Conservation (phyloP, 2,797 vertebrate genomes). For the Mormyrus hasselquistii region DNA sequence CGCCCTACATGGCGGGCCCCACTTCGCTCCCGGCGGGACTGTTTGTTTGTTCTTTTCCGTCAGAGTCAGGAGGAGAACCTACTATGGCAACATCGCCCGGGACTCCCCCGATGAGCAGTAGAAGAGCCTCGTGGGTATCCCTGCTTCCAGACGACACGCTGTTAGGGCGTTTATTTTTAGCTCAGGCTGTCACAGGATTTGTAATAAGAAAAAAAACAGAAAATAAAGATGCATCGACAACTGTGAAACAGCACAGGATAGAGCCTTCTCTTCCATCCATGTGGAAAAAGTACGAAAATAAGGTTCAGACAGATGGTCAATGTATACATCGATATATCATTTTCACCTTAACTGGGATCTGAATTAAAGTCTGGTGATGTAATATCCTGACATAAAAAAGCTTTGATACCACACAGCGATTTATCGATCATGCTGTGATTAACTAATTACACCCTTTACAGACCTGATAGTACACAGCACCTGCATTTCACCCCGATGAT, state of each 20-base stretch:
- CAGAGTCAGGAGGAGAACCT: conserved; percentile 28
- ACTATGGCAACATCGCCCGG: conserved; percentile 21
- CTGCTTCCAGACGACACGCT: conserved; percentile 33
- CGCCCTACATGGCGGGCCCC: conserved; percentile 30
- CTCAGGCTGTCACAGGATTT: conserved; percentile 33
- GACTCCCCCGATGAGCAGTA: conserved; percentile 33
- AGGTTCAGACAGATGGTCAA: background rate
- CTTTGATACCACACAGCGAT: background rate
- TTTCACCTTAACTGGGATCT: background rate
- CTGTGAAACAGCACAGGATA: background rate
- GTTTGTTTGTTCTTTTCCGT: conserved; percentile 22
- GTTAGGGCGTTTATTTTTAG: conserved; percentile 40
- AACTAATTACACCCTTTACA: background rate
- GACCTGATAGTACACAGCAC: background rate
- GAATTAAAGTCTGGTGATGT: background rate
- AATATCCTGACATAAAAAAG: background rate
- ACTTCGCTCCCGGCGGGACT: conserved; percentile 29
- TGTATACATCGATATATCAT: conserved; percentile 7
- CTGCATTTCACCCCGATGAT: background rate
- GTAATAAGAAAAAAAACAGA: conserved; percentile 9
- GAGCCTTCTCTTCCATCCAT: background rate
- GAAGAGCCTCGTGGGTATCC: conserved; percentile 35
- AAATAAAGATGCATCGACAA: conserved; percentile 21
- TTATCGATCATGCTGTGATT: background rate
- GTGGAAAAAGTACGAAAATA: background rate